Percentiles rank a stretch among this genome's conserved stretches.
Conservation (phyloP, 2,113 vertebrate genomes). For the Nycticebus coucang region DNA sequence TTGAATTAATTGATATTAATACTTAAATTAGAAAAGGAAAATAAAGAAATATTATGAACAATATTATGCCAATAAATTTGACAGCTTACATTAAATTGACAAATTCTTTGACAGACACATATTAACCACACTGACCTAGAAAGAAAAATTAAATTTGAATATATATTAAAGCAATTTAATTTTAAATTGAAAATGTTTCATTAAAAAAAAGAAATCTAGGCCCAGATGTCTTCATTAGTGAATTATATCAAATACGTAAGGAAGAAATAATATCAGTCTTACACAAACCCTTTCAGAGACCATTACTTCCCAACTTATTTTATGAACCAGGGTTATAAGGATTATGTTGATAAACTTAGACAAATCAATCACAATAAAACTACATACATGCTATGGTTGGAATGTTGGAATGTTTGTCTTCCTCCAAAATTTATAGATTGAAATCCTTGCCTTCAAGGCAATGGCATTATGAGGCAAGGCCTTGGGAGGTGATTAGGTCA, state of each 20-base stretch:
- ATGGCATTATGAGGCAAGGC: too few relatives aligned
- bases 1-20: not conserved
- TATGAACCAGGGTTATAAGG: not conserved
- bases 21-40: not conserved
- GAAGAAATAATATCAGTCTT: not conserved
- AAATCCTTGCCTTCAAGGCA: too few relatives aligned
- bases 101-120: not conserved
- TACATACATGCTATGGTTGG: not conserved
- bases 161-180: not conserved
- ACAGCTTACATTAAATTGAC: not conserved
- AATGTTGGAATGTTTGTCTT: not conserved
- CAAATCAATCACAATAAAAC: not conserved
- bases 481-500: too few relatives aligned
- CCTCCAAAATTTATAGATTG: too few relatives aligned
- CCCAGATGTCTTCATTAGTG: not conserved
- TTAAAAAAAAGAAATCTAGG: not conserved
- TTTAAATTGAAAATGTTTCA: not conserved
- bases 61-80: not conserved
- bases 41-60: not conserved
- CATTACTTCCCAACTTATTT: not conserved
- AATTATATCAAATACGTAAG: not conserved
- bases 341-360: not conserved
- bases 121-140: not conserved
- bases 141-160: not conserved
- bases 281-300: not conserved